These are phyloP conservation scores for Strongylocentrotus purpuratus DNA, from an alignment of 35 echinoderm and acorn worm species.

Conservation along the genomic window DNA sequence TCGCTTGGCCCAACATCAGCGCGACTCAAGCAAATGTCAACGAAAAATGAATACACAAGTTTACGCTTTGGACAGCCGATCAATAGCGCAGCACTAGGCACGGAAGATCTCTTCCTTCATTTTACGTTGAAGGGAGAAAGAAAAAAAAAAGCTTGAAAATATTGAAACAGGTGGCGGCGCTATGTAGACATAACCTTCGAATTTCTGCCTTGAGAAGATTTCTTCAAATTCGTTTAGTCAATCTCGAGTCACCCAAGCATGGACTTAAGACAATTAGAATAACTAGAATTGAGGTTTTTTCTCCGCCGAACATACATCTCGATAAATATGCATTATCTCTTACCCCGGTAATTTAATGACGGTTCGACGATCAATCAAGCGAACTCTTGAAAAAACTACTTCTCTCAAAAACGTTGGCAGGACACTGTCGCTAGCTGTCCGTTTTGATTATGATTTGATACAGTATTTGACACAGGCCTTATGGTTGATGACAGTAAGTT, in stretches of 20 bases:
- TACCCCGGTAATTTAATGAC: constrained; percentile 40
- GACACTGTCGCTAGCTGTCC: background rate
- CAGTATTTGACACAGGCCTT: background rate
- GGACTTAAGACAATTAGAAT: constrained; percentile 50
- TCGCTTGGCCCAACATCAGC: constrained; percentile 35
- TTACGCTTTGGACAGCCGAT: constrained; percentile 44
- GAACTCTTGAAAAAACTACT: constrained; percentile 5
- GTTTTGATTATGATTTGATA: background rate
- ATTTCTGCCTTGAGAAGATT: constrained; percentile 54
- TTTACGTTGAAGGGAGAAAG: background rate
- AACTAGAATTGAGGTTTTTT: constrained; percentile 27
- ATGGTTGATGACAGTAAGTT: background rate
- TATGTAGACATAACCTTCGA: constrained; percentile 56
- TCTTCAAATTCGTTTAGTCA: constrained; percentile 46
- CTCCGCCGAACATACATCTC: constrained; percentile 40
- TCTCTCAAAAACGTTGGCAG: background rate
- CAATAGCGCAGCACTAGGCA: constrained; percentile 26
- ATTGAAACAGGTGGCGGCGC: constrained; percentile 51
- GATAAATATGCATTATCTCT: constrained; percentile 56
- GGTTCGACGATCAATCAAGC: constrained; percentile 30
- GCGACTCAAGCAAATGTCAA: constrained; percentile 22
- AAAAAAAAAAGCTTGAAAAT: constrained; percentile 32
- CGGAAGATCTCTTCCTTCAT: constrained; percentile 43
- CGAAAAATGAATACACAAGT: constrained; percentile 38
- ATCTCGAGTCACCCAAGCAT: constrained; percentile 50